Conservation (phyloP, 2,797 vertebrate species). For the Numenius phaeopus region DNA sequence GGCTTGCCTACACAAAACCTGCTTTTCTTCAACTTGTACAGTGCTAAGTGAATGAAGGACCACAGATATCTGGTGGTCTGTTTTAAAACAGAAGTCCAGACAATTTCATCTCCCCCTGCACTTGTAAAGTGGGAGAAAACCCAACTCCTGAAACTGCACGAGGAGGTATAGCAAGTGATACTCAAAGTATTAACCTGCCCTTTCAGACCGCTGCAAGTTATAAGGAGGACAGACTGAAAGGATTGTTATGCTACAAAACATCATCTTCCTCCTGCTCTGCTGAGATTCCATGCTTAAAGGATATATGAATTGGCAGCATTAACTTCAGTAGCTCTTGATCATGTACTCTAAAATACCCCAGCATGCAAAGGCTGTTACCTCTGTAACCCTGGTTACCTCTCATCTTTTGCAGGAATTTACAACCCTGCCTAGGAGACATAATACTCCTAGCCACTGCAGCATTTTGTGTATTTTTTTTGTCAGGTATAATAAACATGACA, state of each 20-base stretch:
- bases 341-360: background rate
- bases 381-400: background rate
- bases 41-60: background rate
- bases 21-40: background rate
- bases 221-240: background rate
- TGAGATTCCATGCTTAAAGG: background rate
- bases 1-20: background rate
- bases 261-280: background rate
- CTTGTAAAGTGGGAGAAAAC: background rate
- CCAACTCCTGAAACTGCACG: background rate
- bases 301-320: background rate
- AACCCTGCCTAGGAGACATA: background rate
- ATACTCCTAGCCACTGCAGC: background rate
- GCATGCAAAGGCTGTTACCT: background rate
- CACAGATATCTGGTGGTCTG: background rate
- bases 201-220: background rate
- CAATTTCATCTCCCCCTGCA: background rate
- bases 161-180: background rate
- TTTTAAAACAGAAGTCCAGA: background rate
- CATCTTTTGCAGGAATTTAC: background rate
- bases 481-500: background rate
- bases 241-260: background rate
- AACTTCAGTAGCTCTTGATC: background rate
- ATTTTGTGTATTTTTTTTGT: background rate
- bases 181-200: background rate